Evolutionary conservation across 2,888 invertebrate genomes (phyloP), one percentile per base, ranked within the genome.

Genomic region (Rhamnusium bicolor): DNA sequence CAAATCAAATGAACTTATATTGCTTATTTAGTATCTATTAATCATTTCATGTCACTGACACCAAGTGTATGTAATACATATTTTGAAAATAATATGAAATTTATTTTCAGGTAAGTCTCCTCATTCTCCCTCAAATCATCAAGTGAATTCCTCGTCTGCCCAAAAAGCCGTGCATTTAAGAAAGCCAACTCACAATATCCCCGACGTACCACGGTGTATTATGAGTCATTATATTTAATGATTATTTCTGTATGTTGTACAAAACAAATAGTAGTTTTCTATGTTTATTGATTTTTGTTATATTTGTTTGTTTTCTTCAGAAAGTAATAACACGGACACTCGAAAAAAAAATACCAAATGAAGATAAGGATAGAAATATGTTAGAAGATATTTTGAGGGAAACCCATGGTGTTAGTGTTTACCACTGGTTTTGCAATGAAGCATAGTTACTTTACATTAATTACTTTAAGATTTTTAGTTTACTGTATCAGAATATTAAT

Each of bases 371-470:
- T 21, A 24, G 21, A 69, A 71, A 47, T 71, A 53, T 80, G 62
- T 75, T 83, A 87, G 92, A 92, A 86, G 89, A 89, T 81, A 88
- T 93, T 82, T 90, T 92, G 86, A 89, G 90, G 88, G 90, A 91
- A 87, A 92, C 91, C 80, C 93, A 93, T 83, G 92, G 93, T 82
- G 92, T 92, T 85, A 89, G 89, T 84, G 86, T 90, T 77, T 92
- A 91, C 87, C 92, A 92, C 84, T 89, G 91, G 87, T 84, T 87
- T 81, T 87, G 88, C 86, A 76, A 46, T 18, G 49, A 29, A 40
- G 53, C 16, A 19, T 68, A 56, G 56, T 12, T n/a, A n/a, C n/a
- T n/a, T n/a, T n/a, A n/a, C 18, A 40, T 21, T 62, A 14, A n/a
- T 6, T 27, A 49, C 12, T 47, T 60, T 21, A 67, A 40, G 46